Base-by-base conservation (phyloP, 2,797 vertebrate genomes). In the Danio tinwini region DNA sequence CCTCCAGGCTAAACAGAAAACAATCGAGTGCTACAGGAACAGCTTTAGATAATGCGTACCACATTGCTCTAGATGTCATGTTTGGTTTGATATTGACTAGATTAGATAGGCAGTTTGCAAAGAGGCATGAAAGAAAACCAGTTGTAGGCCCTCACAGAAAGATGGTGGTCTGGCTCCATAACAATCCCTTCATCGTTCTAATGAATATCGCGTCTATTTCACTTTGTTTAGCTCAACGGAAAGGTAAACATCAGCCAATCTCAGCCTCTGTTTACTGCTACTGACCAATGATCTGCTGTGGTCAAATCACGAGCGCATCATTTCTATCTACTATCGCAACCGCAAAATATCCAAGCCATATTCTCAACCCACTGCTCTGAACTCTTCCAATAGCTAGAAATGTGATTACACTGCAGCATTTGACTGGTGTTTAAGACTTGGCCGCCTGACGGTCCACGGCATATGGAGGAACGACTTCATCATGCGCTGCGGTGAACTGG, bases 341-440 rank as follows among this genome's bases (percentile, higher is more conserved):
- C 1, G 5, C 68, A 55, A 5, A 70, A 29, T 70, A 70, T 55
- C 50, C 50, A 55, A 55, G 13, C 53, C 64, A 50, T 49, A 29
- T 29, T 29, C 29, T 29, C 29, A 29, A 29, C 29, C 29, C 29
- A 29, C 29, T 12, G 50, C 42, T 11, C 55, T 73, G 50, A 71
- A 17, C 37, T 71, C 39, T 72, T 56, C 2, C 69, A 59, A 80
- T 82, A 77, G 76, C 52, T 21, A 44, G 49, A 75, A 80, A 81
- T 62, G 68, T 58, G 63, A 74, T 63, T 68, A 42, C 76, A n/a
- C 40, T 19, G 19, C 56, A 55, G 69, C 14, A 6, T 59, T 74
- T 21, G 49, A 44, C 71, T 47, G 53, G 40, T 58, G 53, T 72
- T 72, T 72, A 45, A 72, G 40, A 72, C 40, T 72, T 72, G 70